These are phyloP conservation scores for Leucoma salicis DNA, from an alignment of 2,888 invertebrate species.

Conservation along the genomic window DNA sequence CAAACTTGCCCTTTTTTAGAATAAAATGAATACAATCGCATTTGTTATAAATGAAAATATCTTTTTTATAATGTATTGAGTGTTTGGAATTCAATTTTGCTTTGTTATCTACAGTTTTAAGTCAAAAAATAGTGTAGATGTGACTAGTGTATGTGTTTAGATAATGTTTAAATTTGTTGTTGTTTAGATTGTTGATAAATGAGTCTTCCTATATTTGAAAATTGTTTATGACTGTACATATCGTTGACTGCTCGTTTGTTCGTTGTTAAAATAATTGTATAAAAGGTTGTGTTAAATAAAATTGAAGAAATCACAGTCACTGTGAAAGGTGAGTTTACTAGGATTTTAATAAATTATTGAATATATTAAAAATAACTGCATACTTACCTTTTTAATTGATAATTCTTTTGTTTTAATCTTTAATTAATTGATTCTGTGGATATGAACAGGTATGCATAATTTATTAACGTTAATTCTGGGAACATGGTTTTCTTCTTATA, in stretches of 20 bases:
- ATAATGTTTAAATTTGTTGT: constrained; percentile 29
- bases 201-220: constrained; percentile 31
- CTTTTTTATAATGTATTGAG: constrained; percentile 23
- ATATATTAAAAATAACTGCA: no score
- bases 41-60: constrained; percentile 37
- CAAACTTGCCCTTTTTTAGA: constrained; percentile 44
- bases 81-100: constrained; percentile 24
- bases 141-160: constrained; percentile 36
- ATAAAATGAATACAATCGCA: constrained; percentile 72
- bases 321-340: constrained; percentile 57
- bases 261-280: constrained; percentile 48
- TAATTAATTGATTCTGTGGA: no score
- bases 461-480: no score
- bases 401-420: no score
- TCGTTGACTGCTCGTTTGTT: constrained; percentile 29
- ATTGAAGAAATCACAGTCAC: constrained; percentile 59
- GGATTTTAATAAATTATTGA: no score
- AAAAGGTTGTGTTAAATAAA: constrained; percentile 62
- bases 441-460: no score
- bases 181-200: constrained; percentile 34
- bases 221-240: constrained; percentile 21
- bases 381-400: no score
- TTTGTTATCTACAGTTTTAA: constrained; percentile 26
- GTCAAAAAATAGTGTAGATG: constrained; percentile 29
- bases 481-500: no score